phyloP scores from a whole-genome alignment of 2,113 vertebrate genomes.

The Gallinago media region DNA sequence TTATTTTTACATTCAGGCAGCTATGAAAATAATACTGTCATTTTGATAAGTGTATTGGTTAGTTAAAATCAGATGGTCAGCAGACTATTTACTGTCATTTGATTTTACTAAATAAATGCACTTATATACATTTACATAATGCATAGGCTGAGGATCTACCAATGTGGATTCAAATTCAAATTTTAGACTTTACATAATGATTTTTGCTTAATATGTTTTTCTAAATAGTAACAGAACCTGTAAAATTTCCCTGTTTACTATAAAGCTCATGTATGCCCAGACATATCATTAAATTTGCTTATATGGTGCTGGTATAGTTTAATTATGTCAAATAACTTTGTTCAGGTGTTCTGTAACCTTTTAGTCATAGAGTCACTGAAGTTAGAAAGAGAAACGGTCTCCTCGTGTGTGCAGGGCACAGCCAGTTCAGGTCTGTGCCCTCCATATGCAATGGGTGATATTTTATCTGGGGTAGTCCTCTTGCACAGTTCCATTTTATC shows the following conservation, averaged over 20 bases:
- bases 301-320: background rate
- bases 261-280: background rate
- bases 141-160: background rate
- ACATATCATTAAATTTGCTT: background rate
- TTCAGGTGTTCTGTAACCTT: background rate
- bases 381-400: background rate
- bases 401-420: accelerated
- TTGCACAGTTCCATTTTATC: background rate
- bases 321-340: background rate
- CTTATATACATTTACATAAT: background rate
- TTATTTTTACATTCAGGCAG: slow-evolving; percentile 50
- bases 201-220: slow-evolving; percentile 51
- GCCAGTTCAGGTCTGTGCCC: background rate
- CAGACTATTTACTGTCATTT: slow-evolving; percentile 30
- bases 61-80: slow-evolving; percentile 32
- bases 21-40: slow-evolving; percentile 52
- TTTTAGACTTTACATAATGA: background rate
- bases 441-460: accelerated
- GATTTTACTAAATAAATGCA: slow-evolving; percentile 63
- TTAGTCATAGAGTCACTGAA: background rate
- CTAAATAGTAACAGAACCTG: slow-evolving; percentile 46
- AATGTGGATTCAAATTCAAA: background rate
- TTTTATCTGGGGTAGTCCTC: background rate
- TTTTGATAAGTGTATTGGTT: slow-evolving; percentile 38
- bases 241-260: slow-evolving; percentile 24